Base-by-base conservation (phyloP, 2,888 invertebrate genomes). In the Elegia similella region DNA sequence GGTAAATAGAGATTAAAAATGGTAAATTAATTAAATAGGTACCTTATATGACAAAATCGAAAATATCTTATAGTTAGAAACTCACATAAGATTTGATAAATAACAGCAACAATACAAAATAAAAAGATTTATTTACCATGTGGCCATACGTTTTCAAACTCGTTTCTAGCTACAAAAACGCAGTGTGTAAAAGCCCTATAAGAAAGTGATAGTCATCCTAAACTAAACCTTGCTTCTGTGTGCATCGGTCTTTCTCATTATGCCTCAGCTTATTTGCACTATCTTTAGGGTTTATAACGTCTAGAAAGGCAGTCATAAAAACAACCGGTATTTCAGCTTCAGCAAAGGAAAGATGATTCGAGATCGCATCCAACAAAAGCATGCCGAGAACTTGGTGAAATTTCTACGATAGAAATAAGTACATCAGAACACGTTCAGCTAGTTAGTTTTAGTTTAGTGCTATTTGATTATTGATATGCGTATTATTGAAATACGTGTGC, bases 171-270 rank as follows among this genome's bases (percentile, higher is more conserved):
- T 5, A 16, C 50, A 50, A 50, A 50, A 34, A 34, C 38, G 12
- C 7, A 16, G 34, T 30, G 12, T 50, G 17, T 16, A 50, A 50
- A 17, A 50, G 50, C 34, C 16, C 32, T 76, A 76, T 76, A 80
- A 66, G 80, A 79, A 82, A 82, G 76, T 77, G 80, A 84, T 84
- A 84, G 78, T 78, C 77, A 81, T 77, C 76, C 69, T 65, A 70
- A 67, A 69, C 73, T 64, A 76, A 75, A 75, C 75, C 75, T 72
- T 69, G 69, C 68, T 67, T 61, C 62, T 62, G 62, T 62, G 59
- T 59, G 64, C 57, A 53, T 62, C 67, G 62, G 64, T 70, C 72
- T 73, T 72, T 70, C 65, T 69, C 60, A 67, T 61, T 68, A 58
- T 57, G 62, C 52, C 47, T 52, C 55, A 56, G 43, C 54, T 52